A percentile compares a stretch with the other conserved stretches of the same genome.
Evolutionary conservation across 2,888 invertebrate genomes (phyloP).

Genomic region (Andrena marginata): DNA sequence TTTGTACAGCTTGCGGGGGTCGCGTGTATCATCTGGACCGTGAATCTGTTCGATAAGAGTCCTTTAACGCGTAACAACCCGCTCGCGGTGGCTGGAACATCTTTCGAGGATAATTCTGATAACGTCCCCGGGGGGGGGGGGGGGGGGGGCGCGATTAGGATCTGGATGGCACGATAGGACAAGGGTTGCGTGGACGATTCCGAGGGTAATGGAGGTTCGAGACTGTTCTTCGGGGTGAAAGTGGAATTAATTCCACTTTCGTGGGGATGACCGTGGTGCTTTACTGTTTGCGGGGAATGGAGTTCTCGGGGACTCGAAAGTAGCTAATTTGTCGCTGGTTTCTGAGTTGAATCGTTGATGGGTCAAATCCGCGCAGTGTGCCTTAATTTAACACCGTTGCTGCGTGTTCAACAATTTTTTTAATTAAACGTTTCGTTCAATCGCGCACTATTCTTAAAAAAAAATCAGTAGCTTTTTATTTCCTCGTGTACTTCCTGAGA

Average conservation of each 20-base stretch:
- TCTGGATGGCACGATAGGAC: constrained; percentile 44
- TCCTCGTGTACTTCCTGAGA: too few relatives aligned
- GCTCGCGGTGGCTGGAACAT: constrained; percentile 45
- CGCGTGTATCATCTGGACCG: constrained; percentile 42
- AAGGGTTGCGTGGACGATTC: constrained; percentile 5
- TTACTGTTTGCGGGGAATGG: not conserved
- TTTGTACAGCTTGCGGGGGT: constrained; percentile 18
- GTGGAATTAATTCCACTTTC: constrained; percentile 11
- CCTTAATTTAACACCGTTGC: too few relatives aligned
- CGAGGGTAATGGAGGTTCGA: not conserved
- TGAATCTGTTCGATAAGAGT: constrained; percentile 64
- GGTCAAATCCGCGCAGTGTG: too few relatives aligned
- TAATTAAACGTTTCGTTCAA: too few relatives aligned
- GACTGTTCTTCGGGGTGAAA: not conserved
- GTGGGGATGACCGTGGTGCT: not conserved
- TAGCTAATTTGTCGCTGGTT: not conserved
- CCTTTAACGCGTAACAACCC: constrained; percentile 62
- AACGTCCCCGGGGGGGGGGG: constrained; percentile 41
- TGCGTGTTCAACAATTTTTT: too few relatives aligned
- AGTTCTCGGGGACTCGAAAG: not conserved
- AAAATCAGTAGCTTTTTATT: too few relatives aligned
- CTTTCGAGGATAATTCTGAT: constrained; percentile 67
- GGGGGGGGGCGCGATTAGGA: constrained; percentile 53
- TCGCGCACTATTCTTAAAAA: too few relatives aligned
- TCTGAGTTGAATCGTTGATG: not conserved